Base-by-base conservation (phyloP, 2,888 invertebrate species). In the Ligdia adustata region DNA sequence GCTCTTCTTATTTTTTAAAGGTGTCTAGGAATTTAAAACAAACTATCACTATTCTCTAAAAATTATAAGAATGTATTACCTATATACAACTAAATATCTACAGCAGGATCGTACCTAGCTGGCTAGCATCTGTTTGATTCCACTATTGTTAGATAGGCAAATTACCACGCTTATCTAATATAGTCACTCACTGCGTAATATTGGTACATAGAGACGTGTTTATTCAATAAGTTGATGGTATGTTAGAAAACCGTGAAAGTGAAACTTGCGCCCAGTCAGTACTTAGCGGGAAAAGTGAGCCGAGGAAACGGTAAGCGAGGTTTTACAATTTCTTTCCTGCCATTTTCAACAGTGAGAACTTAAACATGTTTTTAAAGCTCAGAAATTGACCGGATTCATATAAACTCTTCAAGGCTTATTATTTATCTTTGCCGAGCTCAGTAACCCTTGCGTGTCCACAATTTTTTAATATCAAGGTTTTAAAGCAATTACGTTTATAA, bases 251-350 rank as follows among this genome's bases (percentile, higher is more conserved):
- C 64, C 29, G 75, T 69, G 85, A 88, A 88, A 88, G 88, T 79
- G 78, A 82, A 76, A 76, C 75, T 66, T 58, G 63, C 62, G 58
- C 67, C 64, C 54, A 57, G 63, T 77, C 55, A 57, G 63, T 77
- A 79, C 78, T 79, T 79, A 70, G 66, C 70, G 72, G 75, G 79
- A 82, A 86, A 84, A 78, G 75, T 75, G 65, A 66, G 62, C 62
- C 58, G 67, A 59, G 70, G 64, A 71, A 68, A 68, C 62, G 57
- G 63, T 57, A 52, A 57, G 64, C 42, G 69, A 66, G 66, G 69
- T 67, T 63, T 67, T 72, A 66, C 55, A 63, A 74, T 85, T 84
- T 80, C 80, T 79, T 75, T 84, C 77, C 81, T 73, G 76, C 63
- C 60, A 58, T 66, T 68, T 66, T 55, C 52, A 57, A 57, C 41